Evolutionary conservation across 2,888 invertebrate species (phyloP).

Genomic region (Entomobrya multifasciata): DNA sequence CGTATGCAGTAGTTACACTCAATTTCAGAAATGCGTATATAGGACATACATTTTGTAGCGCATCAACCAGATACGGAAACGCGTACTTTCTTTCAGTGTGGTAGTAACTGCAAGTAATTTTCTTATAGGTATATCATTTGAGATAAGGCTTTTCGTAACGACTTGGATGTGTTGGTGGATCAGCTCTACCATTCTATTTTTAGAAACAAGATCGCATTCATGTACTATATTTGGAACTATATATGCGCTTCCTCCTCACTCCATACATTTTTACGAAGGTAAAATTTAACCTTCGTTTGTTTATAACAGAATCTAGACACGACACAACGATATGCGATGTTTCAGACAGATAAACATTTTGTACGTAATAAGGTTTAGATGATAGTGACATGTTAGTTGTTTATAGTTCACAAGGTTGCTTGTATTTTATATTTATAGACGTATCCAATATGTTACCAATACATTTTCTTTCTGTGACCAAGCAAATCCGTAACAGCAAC

Average conservation of each 20-base stretch:
- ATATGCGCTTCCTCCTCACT: background rate
- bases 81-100: background rate
- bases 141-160: conserved; percentile 38
- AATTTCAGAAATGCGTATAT: too few relatives aligned
- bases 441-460: too few relatives aligned
- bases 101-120: background rate
- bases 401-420: too few relatives aligned
- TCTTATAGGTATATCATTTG: conserved; percentile 45
- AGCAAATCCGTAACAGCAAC: background rate
- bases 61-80: background rate
- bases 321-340: too few relatives aligned
- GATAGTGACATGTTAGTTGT: too few relatives aligned
- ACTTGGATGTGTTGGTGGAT: too few relatives aligned
- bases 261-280: background rate
- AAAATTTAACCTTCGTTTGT: background rate
- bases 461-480: too few relatives aligned
- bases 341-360: too few relatives aligned
- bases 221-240: conserved; percentile 63
- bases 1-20: too few relatives aligned
- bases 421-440: too few relatives aligned
- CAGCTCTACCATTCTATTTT: conserved; percentile 55
- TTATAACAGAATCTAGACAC: too few relatives aligned
- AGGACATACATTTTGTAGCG: conserved; percentile 24
- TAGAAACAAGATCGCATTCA: conserved; percentile 53
- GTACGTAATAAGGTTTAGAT: too few relatives aligned